A percentile compares a stretch with the other conserved stretches of the same genome.
These are phyloP conservation scores for Lethenteron camtschaticum DNA, from an alignment of 2,113 vertebrate species.

Conservation along the genomic window DNA sequence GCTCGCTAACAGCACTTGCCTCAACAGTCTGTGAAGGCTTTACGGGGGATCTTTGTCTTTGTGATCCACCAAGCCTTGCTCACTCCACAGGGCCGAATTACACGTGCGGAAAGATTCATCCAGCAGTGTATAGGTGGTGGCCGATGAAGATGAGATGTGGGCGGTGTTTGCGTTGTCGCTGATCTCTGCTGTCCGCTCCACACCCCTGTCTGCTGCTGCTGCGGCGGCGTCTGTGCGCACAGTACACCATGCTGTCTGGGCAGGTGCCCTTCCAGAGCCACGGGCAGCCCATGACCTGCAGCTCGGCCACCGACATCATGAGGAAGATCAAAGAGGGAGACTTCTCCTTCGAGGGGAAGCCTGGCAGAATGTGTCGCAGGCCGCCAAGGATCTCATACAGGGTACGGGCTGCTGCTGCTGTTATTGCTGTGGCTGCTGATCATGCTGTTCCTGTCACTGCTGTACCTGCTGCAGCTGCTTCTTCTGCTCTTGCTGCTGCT, in stretches of 20 bases:
- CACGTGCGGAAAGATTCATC: no score
- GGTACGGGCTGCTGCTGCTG: slow-evolving; percentile 19
- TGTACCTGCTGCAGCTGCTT: no score
- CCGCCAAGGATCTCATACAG: slow-evolving; percentile 70
- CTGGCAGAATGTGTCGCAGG: slow-evolving; percentile 57
- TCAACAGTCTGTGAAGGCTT: neutral
- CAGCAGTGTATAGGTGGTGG: no score
- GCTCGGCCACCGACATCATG: slow-evolving; percentile 59
- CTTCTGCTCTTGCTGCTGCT: no score
- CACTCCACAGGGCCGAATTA: no score
- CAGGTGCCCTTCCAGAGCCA: slow-evolving; percentile 66
- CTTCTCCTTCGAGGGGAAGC: slow-evolving; percentile 55
- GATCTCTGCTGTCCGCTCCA: neutral
- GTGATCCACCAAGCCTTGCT: neutral
- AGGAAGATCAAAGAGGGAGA: slow-evolving; percentile 65
- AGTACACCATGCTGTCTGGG: slow-evolving; percentile 81
- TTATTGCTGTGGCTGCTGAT: no score
- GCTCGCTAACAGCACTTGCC: neutral
- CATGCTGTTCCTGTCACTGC: no score
- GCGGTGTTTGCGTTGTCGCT: no score
- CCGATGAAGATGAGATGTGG: no score
- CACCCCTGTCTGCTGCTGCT: slow-evolving; percentile 13
- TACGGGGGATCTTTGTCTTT: neutral
- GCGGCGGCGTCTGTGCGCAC: neutral
- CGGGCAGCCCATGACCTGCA: slow-evolving; percentile 40